Conservation (phyloP, 2,113 vertebrate species). For the Microtus montanus region DNA sequence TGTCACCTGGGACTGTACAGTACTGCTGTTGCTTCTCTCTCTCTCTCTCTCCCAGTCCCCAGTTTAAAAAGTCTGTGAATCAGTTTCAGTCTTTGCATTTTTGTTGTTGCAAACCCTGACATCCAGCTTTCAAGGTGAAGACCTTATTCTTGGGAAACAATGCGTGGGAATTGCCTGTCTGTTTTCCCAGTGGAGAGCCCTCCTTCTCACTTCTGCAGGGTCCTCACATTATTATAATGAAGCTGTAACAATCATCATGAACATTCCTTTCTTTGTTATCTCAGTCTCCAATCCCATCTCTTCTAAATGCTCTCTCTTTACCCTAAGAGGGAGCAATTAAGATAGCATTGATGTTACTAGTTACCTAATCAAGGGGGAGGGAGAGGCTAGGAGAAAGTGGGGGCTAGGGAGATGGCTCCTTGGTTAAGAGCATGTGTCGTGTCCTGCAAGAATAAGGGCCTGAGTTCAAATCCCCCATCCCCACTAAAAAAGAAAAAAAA, state of each 20-base stretch:
- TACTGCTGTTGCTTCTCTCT: background rate
- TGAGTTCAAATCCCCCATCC: background rate
- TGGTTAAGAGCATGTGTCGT: background rate
- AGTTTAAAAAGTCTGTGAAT: background rate
- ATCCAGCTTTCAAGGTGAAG: background rate
- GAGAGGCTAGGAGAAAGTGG: background rate
- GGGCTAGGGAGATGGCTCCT: background rate
- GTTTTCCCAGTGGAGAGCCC: background rate
- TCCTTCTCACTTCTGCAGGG: background rate
- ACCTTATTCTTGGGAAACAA: background rate
- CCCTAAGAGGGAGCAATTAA: background rate
- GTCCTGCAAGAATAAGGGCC: background rate
- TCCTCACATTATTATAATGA: background rate
- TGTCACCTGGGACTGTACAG: background rate
- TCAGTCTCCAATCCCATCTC: background rate
- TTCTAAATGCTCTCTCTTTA: background rate
- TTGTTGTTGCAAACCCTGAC: conserved; percentile 16
- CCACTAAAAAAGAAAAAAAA: background rate
- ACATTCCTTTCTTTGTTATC: background rate
- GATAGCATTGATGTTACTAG: background rate
- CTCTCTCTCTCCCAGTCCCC: background rate
- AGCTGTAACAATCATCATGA: background rate
- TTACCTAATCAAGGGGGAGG: background rate
- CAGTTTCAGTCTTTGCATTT: background rate
- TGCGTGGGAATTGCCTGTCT: background rate